A percentile compares a stretch with the other conserved stretches of the same genome.
Evolutionary conservation across 1,140 invertebrate species (phyloP).

Genomic region (Brachionus manjavacas): DNA sequence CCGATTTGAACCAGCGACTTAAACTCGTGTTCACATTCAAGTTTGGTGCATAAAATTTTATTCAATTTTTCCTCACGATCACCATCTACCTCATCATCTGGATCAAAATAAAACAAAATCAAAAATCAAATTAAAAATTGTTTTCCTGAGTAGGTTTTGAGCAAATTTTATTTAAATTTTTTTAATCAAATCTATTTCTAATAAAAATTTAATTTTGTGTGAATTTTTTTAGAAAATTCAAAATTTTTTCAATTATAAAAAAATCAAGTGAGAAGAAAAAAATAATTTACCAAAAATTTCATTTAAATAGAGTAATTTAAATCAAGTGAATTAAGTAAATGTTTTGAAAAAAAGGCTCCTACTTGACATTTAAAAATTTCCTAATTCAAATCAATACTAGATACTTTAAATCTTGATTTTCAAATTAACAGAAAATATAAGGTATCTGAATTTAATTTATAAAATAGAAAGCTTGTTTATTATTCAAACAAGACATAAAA

Average conservation of each 20-base stretch:
- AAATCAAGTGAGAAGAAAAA: neutral
- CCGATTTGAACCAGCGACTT: slow-evolving; percentile 27
- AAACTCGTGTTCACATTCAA: slow-evolving; percentile 27
- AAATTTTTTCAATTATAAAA: neutral
- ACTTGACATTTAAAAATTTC: neutral
- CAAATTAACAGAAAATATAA: neutral
- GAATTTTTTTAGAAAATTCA: too few species aligned
- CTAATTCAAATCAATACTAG: neutral
- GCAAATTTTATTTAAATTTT: too few species aligned
- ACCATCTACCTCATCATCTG: neutral
- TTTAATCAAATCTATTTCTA: too few species aligned
- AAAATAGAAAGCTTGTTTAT: neutral
- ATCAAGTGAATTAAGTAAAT: neutral
- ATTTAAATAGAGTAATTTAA: neutral
- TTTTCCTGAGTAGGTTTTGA: too few species aligned
- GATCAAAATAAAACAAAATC: too few species aligned
- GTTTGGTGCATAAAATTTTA: neutral
- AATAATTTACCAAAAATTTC: neutral
- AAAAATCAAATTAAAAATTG: too few species aligned
- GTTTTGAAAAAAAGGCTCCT: neutral
- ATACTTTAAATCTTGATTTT: neutral
- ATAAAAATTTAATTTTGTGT: too few species aligned
- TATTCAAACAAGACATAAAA: neutral
- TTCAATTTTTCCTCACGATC: neutral
- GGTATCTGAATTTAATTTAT: neutral